Base-by-base conservation (phyloP, 2,888 invertebrate species). In the Clistopyga incitator region DNA sequence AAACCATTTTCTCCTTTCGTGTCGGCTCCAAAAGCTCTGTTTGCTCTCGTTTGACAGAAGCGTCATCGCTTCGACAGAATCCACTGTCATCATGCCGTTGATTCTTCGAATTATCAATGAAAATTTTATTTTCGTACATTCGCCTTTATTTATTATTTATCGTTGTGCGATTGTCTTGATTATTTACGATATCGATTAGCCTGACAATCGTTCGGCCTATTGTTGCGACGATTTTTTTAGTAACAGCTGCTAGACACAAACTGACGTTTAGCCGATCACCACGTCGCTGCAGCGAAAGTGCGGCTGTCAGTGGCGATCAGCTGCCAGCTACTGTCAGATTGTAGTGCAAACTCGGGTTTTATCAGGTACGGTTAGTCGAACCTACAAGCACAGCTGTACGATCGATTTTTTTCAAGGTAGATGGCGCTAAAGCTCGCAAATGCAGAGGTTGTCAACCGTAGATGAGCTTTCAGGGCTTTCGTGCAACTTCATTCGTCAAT, bases 1-100 rank as follows among this genome's bases (percentile, higher is more conserved):
- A 83, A 95, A 94, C 96, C 95, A 96, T 88, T 94, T 92, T 86
- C 94, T 93, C 79, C 95, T 94, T 85, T 95, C 95, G 47, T 65
- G 50, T 85, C 93, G 92, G 83, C 94, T 95, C 83, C 15, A 90
- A 87, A 74, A 81, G 65, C 67, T 85, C 77, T 68, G 77, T 52
- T 29, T 85, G 47, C 71, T 85, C 52, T 88, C 89, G 74, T 89
- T 86, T 42, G 80, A 78, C 29, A 72, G 64, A 11, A 82, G 54
- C n/a, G 29, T 78, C 75, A 85, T 65, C 45, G 70, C 13, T 34
- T 84, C 84, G 25, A 42, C 50, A n/a, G 81, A 54, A n/a, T 81
- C 70, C 81, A 84, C 71, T 56, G 70, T 75, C 84, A 75, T 78
- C 52, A 70, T 59, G 52, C 38, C 71, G 38, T 47, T n/a, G 29